Conservation (phyloP, 2,113 vertebrate genomes). For the Trachemys scripta region DNA sequence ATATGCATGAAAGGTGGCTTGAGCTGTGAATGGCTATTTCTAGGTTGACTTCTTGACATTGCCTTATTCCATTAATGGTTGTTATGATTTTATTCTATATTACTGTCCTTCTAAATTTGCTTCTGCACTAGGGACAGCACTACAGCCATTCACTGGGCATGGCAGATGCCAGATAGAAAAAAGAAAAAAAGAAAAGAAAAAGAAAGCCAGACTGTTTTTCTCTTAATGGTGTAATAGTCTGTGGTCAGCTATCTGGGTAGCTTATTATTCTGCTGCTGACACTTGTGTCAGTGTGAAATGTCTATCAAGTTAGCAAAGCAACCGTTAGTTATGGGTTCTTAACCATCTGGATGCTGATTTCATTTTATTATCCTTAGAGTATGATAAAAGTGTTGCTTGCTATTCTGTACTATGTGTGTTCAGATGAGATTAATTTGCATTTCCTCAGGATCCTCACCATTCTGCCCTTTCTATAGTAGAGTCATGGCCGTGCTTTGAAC, state of each 20-base stretch:
- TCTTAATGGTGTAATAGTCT: not conserved
- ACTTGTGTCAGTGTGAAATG: not conserved
- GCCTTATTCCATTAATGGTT: not conserved
- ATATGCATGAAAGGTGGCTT: not conserved
- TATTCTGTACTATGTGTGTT: not conserved
- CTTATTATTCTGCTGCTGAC: not conserved
- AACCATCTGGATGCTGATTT: slow-evolving; percentile 52
- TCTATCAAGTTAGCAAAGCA: slow-evolving; percentile 30
- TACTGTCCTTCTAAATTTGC: not conserved
- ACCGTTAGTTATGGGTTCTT: slow-evolving; percentile 31
- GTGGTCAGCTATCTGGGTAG: not conserved
- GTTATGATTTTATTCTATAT: not conserved
- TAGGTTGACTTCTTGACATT: not conserved
- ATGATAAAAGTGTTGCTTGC: not conserved
- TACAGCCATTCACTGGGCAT: not conserved
- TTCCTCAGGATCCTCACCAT: slow-evolving; percentile 4
- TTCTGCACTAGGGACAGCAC: rapidly evolving
- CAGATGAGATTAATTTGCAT: slow-evolving; percentile 37
- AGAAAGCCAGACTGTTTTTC: not conserved
- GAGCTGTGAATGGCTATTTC: not conserved
- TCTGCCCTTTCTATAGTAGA: not conserved
- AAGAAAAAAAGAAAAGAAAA: not conserved
- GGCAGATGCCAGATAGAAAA: not conserved
- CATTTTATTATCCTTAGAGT: slow-evolving; percentile 24
- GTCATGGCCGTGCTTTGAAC: not conserved